Evolutionary conservation across 2,888 invertebrate species (phyloP), one percentile per base, ranked within the genome.

Genomic region (Hydrotaea cyrtoneurina): DNA sequence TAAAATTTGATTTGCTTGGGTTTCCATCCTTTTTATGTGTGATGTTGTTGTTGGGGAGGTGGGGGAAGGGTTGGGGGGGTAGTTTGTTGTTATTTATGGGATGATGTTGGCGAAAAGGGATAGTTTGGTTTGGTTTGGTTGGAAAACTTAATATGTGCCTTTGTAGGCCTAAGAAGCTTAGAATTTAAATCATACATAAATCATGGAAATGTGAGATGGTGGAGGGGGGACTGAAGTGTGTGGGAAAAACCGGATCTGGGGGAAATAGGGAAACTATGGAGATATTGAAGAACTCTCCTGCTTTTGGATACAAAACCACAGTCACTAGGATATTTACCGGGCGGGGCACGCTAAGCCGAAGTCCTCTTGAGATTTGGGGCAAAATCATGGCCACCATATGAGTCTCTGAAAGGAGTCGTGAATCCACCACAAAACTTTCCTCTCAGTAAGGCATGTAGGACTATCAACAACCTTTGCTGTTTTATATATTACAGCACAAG

Each of bases 1-100:
- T 79, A 74, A 74, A 79, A 74, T 79, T 72, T 43, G 72, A 50
- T 72, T 53, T 80, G 74, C 46, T 62, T 59, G 26, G 17, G 36
- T 64, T 72, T 21, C 8, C 36, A 66, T 66, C 36, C 53, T 39
- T 55, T 66, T 69, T 43, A 21, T 17, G n/a, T 10, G 55, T 66
- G 3, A 2, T 31, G 31, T 62, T 46, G 15, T 43, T 66, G 36
- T 66, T 3, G 39, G 36, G 13, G 19, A 10, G 39, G 36, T 21
- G 19, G 10, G 11, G 43, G 7, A 31, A n/a, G n/a, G 19, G 64
- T 19, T 66, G 15, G 59, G 59, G 62, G 15, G 31, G 23, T 19
- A 39, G 17, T 66, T 66, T 2, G 36, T 21, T 46, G 69, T 69
- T 43, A 69, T 69, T 69, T 69, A 69, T 69, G 69, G 43, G 21